phyloP scores from a whole-genome alignment of 2,113 vertebrate genomes.

The Procapra przewalskii region DNA sequence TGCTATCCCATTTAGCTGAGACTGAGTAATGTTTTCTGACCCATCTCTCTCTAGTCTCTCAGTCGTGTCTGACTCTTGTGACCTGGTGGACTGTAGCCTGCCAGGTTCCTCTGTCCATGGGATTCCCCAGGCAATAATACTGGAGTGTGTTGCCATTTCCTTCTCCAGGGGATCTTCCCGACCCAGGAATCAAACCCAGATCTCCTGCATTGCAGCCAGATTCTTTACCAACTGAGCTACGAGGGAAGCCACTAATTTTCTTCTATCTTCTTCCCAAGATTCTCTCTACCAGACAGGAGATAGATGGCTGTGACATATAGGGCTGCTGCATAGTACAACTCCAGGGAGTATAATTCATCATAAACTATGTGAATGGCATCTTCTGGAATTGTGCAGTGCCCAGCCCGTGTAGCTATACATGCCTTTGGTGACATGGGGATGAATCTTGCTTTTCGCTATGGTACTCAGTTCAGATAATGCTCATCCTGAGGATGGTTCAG shows the following conservation, averaged over 20 bases:
- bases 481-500: background rate
- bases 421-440: background rate
- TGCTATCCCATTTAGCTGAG: background rate
- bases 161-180: background rate
- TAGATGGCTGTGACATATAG: background rate
- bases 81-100: background rate
- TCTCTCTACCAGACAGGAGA: background rate
- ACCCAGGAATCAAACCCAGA: fast-evolving
- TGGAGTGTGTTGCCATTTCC: background rate
- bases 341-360: background rate
- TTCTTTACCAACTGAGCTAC: background rate
- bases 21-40: constrained; percentile 16
- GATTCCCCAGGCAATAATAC: background rate
- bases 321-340: background rate
- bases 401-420: background rate
- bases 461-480: background rate
- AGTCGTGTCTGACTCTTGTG: fast-evolving
- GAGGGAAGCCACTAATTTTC: background rate
- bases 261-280: background rate
- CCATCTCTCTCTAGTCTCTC: background rate
- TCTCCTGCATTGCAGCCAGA: background rate
- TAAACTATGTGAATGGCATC: background rate
- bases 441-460: background rate
- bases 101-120: background rate
- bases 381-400: background rate